Conservation (phyloP, 2,113 vertebrate species). For the Caracal caracal region DNA sequence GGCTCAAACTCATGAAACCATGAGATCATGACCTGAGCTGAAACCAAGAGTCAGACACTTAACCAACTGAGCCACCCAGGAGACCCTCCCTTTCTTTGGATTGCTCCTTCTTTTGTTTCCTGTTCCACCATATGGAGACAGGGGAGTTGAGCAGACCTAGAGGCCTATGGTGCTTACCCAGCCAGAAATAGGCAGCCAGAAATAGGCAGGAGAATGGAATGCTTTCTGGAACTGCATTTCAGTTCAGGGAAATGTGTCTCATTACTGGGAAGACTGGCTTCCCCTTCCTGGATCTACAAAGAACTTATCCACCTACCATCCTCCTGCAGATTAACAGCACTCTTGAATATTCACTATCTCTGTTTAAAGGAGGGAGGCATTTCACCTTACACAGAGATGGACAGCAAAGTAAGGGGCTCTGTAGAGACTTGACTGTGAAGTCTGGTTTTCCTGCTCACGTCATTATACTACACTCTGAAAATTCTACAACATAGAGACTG, state of each 20-base stretch:
- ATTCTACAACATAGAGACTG: neutral
- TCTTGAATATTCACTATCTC: neutral
- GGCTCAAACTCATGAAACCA: too few relatives aligned
- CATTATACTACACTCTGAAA: neutral
- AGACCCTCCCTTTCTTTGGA: neutral
- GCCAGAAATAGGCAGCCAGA: neutral
- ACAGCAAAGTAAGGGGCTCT: neutral
- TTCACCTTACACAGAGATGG: neutral
- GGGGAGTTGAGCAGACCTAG: neutral
- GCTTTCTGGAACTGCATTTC: neutral
- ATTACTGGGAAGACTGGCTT: neutral
- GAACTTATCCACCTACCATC: neutral
- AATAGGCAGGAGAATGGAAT: neutral
- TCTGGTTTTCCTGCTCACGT: neutral
- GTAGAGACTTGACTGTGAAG: neutral
- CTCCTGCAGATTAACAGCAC: neutral
- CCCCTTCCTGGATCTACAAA: neutral
- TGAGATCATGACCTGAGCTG: too few relatives aligned
- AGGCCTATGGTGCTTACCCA: neutral
- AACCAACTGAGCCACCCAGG: too few relatives aligned
- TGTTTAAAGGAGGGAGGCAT: neutral
- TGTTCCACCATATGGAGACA: accelerated
- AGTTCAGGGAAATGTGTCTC: neutral
- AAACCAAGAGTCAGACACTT: too few relatives aligned
- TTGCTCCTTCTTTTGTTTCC: neutral